A percentile compares a stretch with the other conserved stretches of the same genome.
Conservation (phyloP, 2,113 vertebrate species). For the Lampris incognitus region DNA sequence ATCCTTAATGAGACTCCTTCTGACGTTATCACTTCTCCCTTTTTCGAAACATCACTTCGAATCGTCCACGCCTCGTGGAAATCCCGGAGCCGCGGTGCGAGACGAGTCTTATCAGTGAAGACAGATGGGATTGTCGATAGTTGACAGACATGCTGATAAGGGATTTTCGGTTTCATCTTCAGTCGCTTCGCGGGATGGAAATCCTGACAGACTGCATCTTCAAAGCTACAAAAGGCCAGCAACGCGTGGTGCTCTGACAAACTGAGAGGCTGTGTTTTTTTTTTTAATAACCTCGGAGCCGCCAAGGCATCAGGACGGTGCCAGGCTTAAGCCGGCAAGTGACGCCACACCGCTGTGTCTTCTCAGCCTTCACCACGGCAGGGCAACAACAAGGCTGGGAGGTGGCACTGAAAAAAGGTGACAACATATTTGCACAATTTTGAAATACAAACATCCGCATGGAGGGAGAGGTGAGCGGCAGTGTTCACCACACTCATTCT, state of each 20-base stretch:
- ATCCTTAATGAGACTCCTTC: constrained; percentile 69
- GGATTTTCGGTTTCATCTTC: constrained; percentile 80
- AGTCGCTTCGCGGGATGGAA: constrained; percentile 74
- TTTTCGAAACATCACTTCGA: constrained; percentile 58
- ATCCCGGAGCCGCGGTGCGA: constrained; percentile 58
- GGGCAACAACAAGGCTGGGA: background rate
- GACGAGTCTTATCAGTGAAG: constrained; percentile 77
- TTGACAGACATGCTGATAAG: constrained; percentile 83
- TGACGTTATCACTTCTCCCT: constrained; percentile 68
- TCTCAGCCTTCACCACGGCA: constrained; percentile 54
- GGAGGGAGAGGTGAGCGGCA: constrained; percentile 5
- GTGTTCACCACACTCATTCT: constrained; percentile 32
- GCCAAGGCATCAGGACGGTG: constrained; percentile 43
- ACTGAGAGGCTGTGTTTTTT: constrained; percentile 59
- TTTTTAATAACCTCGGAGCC: constrained; percentile 74
- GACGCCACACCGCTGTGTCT: constrained; percentile 38
- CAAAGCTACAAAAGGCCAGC: constrained; percentile 80
- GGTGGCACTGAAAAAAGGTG: constrained; percentile 28
- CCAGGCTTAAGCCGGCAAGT: constrained; percentile 42
- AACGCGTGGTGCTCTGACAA: constrained; percentile 62
- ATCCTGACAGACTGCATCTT: constrained; percentile 77
- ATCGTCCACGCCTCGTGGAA: constrained; percentile 60
- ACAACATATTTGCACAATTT: constrained; percentile 48
- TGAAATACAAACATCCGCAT: constrained; percentile 42
- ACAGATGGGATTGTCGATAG: constrained; percentile 85